A percentile compares a stretch with the other conserved stretches of the same genome.
phyloP scores from a whole-genome alignment of 2,113 vertebrate genomes.

The Amphilophus citrinellus region DNA sequence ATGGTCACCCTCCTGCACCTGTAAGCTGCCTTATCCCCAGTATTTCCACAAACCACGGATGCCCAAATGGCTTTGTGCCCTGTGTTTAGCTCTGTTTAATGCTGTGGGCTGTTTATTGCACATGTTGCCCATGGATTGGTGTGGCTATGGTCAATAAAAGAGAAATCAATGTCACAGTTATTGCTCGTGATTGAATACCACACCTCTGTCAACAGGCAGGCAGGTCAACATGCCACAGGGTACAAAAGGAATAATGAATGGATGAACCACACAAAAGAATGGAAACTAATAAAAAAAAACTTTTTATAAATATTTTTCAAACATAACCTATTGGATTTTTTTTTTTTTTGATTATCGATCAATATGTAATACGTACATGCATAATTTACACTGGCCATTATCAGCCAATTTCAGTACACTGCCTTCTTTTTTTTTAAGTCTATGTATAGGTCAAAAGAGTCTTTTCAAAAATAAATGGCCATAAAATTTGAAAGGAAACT shows the following conservation, averaged over 20 bases:
- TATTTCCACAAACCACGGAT: conserved; percentile 12
- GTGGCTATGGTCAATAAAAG: conserved; percentile 43
- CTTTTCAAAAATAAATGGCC: neutral
- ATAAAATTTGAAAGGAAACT: neutral
- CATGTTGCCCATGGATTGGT: conserved; percentile 13
- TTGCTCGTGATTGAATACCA: neutral
- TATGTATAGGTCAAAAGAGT: neutral
- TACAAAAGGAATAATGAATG: neutral
- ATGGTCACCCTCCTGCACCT: neutral
- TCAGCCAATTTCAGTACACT: rapidly evolving
- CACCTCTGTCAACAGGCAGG: conserved; percentile 1
- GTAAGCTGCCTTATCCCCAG: neutral
- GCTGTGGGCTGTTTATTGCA: conserved; percentile 26
- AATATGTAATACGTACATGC: neutral
- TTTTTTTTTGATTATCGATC: neutral
- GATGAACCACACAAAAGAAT: neutral
- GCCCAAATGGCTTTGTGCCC: conserved; percentile 23
- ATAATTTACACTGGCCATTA: neutral
- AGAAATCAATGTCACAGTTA: neutral
- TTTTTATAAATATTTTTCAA: neutral
- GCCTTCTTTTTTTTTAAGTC: neutral
- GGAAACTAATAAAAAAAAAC: too few relatives aligned
- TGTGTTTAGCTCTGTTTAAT: conserved; percentile 22
- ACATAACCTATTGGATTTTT: neutral
- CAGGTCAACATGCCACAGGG: neutral